phyloP scores from a whole-genome alignment of 2,113 vertebrate genomes.

The Epinephelus cyanopodus region DNA sequence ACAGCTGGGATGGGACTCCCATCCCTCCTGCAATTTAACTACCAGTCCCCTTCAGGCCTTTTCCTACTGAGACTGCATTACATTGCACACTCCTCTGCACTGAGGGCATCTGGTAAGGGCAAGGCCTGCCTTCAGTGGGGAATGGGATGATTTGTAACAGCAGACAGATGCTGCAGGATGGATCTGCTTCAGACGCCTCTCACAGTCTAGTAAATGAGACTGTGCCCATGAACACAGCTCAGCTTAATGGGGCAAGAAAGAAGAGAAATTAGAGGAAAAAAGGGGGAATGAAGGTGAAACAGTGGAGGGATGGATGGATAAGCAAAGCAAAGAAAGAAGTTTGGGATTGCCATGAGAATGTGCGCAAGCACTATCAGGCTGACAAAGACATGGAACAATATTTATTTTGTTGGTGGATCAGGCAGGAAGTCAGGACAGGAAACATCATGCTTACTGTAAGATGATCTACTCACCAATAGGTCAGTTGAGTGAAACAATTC shows the following conservation, averaged over 20 bases:
- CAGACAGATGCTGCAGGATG: slow-evolving; percentile 47
- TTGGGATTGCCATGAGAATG: not conserved
- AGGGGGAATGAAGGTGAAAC: not conserved
- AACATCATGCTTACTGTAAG: not conserved
- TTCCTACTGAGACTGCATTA: slow-evolving; percentile 40
- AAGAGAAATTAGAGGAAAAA: not conserved
- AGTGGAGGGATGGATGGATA: slow-evolving; percentile 1
- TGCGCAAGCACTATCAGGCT: not conserved
- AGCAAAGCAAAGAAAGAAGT: slow-evolving; percentile 4
- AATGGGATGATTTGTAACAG: slow-evolving; percentile 58
- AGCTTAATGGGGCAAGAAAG: not conserved
- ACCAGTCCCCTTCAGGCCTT: slow-evolving; percentile 24
- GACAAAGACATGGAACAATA: not conserved
- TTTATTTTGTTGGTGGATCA: not conserved
- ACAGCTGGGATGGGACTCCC: slow-evolving; percentile 63
- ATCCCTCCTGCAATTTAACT: slow-evolving; percentile 58
- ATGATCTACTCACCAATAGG: not conserved
- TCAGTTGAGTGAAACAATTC: not conserved
- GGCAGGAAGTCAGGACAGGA: not conserved
- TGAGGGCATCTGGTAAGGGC: slow-evolving; percentile 45
- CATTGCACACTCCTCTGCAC: slow-evolving; percentile 27
- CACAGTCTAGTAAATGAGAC: slow-evolving; percentile 46
- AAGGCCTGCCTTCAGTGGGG: slow-evolving; percentile 24
- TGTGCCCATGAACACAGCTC: slow-evolving; percentile 26
- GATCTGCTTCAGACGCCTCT: slow-evolving; percentile 26